Conservation (phyloP, 2,113 vertebrate species). For the Forbesichthys papilliferus region DNA sequence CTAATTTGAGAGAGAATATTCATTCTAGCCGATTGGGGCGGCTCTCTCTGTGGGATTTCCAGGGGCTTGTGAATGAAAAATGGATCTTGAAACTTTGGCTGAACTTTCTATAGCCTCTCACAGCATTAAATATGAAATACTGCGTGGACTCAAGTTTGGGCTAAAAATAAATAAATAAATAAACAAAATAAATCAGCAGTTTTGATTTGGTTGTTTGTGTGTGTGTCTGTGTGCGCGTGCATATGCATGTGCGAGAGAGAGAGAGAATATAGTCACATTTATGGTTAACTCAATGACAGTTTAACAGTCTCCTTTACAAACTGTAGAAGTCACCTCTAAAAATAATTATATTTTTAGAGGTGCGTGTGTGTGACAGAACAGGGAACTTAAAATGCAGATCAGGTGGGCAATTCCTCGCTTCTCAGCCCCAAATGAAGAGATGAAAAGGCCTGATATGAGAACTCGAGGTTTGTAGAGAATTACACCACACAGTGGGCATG, state of each 20-base stretch:
- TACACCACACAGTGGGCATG: background rate
- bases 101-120: conserved; percentile 60
- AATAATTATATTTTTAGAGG: too few species aligned
- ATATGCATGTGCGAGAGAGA: background rate
- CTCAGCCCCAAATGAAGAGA: background rate
- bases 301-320: too few species aligned
- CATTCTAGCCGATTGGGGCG: conserved; percentile 53
- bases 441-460: conserved; percentile 25
- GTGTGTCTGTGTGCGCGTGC: background rate
- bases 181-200: background rate
- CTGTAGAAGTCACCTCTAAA: background rate
- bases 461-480: conserved; percentile 18
- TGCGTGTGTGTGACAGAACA: background rate
- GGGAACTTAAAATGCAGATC: conserved; percentile 24
- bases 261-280: background rate
- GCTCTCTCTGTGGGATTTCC: conserved; percentile 59
- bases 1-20: conserved; percentile 74
- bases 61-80: conserved; percentile 61
- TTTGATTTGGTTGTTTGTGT: background rate
- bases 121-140: conserved; percentile 58
- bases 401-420: conserved; percentile 4
- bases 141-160: conserved; percentile 28
- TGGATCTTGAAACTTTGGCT: conserved; percentile 66
- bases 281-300: background rate
- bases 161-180: conserved; percentile 4